phyloP scores from a whole-genome alignment of 2,113 vertebrate species.

The Maccullochella peelii region DNA sequence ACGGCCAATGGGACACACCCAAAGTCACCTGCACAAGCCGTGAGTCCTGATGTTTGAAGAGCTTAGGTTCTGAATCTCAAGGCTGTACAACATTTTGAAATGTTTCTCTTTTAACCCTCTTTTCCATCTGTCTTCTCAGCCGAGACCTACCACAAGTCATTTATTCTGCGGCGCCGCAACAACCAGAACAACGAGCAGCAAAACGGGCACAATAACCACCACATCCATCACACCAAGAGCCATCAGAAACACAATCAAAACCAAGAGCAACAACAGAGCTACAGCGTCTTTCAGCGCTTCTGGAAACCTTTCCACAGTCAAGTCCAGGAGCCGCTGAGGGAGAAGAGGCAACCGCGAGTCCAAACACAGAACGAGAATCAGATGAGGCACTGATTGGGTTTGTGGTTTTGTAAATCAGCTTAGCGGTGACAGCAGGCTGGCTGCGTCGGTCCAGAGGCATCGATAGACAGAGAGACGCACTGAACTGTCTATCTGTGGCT shows the following conservation, averaged over 20 bases:
- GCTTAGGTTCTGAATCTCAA: not conserved
- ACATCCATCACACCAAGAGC: slow-evolving; percentile 27
- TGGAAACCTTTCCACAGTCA: slow-evolving; percentile 9
- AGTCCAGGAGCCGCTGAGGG: slow-evolving; percentile 25
- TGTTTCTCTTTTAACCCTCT: not conserved
- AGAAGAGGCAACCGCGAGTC: slow-evolving; percentile 44
- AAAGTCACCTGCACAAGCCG: slow-evolving; percentile 94
- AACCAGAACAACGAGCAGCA: slow-evolving; percentile 82
- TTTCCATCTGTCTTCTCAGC: slow-evolving; percentile 81
- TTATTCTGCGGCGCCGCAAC: slow-evolving; percentile 85
- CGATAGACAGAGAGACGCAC: slow-evolving; percentile 30
- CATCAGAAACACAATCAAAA: not conserved
- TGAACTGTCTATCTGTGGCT: slow-evolving; percentile 47
- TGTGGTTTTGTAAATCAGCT: not conserved
- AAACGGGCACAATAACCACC: slow-evolving; percentile 63
- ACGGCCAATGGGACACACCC: slow-evolving; percentile 93
- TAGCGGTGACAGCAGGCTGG: not conserved
- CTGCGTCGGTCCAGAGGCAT: slow-evolving; percentile 21
- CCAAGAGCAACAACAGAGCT: slow-evolving; percentile 29
- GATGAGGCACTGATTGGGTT: slow-evolving; percentile 37
- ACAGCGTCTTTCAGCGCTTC: slow-evolving; percentile 13
- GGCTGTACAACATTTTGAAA: not conserved
- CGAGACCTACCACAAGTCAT: slow-evolving; percentile 90
- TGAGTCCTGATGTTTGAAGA: slow-evolving; percentile 81
- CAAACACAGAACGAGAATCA: not conserved